A percentile compares a stretch with the other conserved stretches of the same genome.
Evolutionary conservation across 2,888 invertebrate species (phyloP).

Genomic region (Oxytorus armatus): DNA sequence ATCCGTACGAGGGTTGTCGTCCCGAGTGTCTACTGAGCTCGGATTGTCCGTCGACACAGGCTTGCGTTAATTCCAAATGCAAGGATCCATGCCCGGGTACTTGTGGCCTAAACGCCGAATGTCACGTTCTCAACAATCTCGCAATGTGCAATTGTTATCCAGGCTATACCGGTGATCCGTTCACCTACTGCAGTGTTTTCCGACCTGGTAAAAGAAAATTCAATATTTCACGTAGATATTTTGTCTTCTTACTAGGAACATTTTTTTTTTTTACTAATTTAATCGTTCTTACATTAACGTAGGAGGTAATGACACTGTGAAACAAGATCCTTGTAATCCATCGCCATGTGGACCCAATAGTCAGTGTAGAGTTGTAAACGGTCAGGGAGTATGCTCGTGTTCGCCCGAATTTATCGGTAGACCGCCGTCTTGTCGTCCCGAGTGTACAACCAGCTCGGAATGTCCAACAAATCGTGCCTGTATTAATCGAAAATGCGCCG

Average conservation of each 20-base stretch:
- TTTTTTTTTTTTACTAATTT: too few species aligned
- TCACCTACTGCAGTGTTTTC: constrained; percentile 74
- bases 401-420: constrained; percentile 79
- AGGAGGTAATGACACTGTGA: constrained; percentile 60
- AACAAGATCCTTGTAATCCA: constrained; percentile 61
- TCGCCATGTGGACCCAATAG: constrained; percentile 85
- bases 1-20: constrained; percentile 87
- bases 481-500: constrained; percentile 81
- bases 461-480: constrained; percentile 84
- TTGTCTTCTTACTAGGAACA: too few species aligned
- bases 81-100: constrained; percentile 87
- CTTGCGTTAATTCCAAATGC: constrained; percentile 87
- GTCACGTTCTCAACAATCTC: constrained; percentile 86
- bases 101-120: constrained; percentile 85
- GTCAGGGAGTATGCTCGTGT: constrained; percentile 83
- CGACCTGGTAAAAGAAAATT: constrained; percentile 51
- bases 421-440: constrained; percentile 82
- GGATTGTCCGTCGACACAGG: constrained; percentile 86
- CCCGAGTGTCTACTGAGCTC: constrained; percentile 86
- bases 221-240: constrained; percentile 46
- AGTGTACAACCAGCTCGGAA: constrained; percentile 83
- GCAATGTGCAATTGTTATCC: constrained; percentile 86
- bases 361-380: constrained; percentile 83
- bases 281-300: too few species aligned
- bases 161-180: constrained; percentile 84